phyloP scores from a whole-genome alignment of 1,140 invertebrate species.

The Coelopa frigida region DNA sequence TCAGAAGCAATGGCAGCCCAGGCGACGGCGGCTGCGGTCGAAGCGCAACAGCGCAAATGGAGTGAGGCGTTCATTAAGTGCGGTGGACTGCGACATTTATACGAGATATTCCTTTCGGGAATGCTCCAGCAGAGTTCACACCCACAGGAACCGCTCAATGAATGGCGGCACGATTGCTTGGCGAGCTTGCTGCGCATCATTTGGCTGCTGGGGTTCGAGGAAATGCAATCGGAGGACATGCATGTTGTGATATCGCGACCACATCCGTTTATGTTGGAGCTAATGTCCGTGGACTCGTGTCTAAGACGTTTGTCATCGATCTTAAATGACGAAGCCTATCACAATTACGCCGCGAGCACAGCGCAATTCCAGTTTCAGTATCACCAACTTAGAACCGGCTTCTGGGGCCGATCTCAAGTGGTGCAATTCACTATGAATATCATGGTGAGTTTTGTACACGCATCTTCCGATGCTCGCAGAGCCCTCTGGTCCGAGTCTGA shows the following conservation, averaged over 20 bases:
- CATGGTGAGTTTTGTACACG: slow-evolving; percentile 76
- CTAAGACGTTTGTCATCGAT: slow-evolving; percentile 78
- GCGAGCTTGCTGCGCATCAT: slow-evolving; percentile 69
- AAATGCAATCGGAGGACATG: slow-evolving; percentile 53
- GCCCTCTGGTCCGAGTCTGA: slow-evolving; percentile 59
- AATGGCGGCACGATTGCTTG: slow-evolving; percentile 92
- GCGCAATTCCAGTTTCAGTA: slow-evolving; percentile 54
- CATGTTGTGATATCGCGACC: slow-evolving; percentile 56
- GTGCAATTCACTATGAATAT: slow-evolving; percentile 76
- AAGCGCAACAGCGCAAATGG: slow-evolving; percentile 49
- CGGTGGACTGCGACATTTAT: slow-evolving; percentile 78
- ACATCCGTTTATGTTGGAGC: slow-evolving; percentile 64
- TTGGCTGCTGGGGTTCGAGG: slow-evolving; percentile 75
- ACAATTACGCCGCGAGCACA: slow-evolving; percentile 44
- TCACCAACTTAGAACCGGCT: slow-evolving; percentile 76
- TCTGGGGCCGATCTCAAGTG: slow-evolving; percentile 78
- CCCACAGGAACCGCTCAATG: slow-evolving; percentile 58
- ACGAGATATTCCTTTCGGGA: slow-evolving; percentile 86
- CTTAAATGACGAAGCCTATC: slow-evolving; percentile 73
- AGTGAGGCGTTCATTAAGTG: slow-evolving; percentile 74
- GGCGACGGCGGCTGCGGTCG: slow-evolving; percentile 10
- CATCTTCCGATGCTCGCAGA: slow-evolving; percentile 57
- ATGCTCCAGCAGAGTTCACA: slow-evolving; percentile 56
- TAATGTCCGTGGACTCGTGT: slow-evolving; percentile 77
- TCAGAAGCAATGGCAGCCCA: slow-evolving; percentile 1